Conservation (phyloP, 30 jellyfish, hydroid and myxozoan species). For the Aurelia sp. region DNA sequence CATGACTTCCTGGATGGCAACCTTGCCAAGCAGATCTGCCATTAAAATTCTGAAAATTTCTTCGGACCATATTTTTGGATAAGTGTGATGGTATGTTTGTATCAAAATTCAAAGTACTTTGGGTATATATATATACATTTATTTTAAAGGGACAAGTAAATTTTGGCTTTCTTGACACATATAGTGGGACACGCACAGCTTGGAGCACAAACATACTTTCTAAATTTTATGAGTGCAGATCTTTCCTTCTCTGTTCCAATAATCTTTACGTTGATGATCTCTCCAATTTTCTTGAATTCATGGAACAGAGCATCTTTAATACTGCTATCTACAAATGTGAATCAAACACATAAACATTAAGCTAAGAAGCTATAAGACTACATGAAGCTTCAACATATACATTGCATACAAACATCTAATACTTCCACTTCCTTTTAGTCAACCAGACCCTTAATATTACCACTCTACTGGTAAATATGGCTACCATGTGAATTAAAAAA, state of each 20-base stretch:
- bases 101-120: no score
- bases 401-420: no score
- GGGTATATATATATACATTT: background rate
- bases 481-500: no score
- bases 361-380: no score
- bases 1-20: no score
- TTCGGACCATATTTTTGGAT: background rate
- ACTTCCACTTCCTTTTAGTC: no score
- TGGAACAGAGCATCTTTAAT: slow-evolving; percentile 94
- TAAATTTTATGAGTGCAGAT: slow-evolving; percentile 82
- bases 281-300: slow-evolving; percentile 97
- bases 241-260: slow-evolving; percentile 92
- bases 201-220: slow-evolving; percentile 56
- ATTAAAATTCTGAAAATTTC: background rate
- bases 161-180: background rate
- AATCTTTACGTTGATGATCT: slow-evolving; percentile 76
- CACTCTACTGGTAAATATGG: no score
- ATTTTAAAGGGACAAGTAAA: background rate
- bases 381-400: no score
- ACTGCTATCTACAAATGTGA: slow-evolving; percentile 63
- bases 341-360: background rate
- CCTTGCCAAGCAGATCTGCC: background rate
- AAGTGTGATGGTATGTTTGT: no score
- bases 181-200: background rate
- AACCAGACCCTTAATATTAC: no score